Base-by-base conservation (phyloP, 2,113 vertebrate species). In the Cebidichthys violaceus region DNA sequence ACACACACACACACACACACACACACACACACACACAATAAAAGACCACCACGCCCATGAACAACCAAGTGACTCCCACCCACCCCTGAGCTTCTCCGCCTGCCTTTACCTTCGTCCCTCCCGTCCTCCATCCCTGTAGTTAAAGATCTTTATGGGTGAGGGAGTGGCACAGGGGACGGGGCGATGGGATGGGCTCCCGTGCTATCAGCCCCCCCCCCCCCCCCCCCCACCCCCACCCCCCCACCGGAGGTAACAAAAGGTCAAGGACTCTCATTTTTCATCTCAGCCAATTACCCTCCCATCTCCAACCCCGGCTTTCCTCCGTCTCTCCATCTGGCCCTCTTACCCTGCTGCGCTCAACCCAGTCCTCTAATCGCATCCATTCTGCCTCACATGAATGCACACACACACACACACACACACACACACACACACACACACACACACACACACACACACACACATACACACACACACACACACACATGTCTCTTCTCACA, bases 261-360 rank as follows among this genome's bases (percentile, higher is more conserved):
- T 94, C 94, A 95, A 94, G 94, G 94, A 94, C 90, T 93, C 92
- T 87, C 92, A 94, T 95, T 94, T 94, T 93, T 95, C 94, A 94
- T 93, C 88, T 71, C 82, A 87, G 86, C 82, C 92, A 94, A 93
- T 95, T 93, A 93, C 89, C 84, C 86, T 88, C 79, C 77, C 66
- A 75, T 86, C 54, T 85, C 62, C 68, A 78, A 76, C 61, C 52
- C 55, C 43, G 55, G 59, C 78, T 80, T 70, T 64, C 50, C 79
- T 80, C 82, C 74, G 66, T 77, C 77, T 86, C 75, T 86, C 79
- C 71, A 75, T 79, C 72, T 66, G 41, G 18, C 73, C 74, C 76
- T 86, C 79, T 65, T 74, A 68, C 55, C 43, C 79, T 27, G 24
- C 77, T 57, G 45, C n/a, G 17, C 81, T 77, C 78, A 55, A 75